Evolutionary conservation across 64 coral and sea anemone genomes (phyloP).

Genomic region (Porites australiensis): DNA sequence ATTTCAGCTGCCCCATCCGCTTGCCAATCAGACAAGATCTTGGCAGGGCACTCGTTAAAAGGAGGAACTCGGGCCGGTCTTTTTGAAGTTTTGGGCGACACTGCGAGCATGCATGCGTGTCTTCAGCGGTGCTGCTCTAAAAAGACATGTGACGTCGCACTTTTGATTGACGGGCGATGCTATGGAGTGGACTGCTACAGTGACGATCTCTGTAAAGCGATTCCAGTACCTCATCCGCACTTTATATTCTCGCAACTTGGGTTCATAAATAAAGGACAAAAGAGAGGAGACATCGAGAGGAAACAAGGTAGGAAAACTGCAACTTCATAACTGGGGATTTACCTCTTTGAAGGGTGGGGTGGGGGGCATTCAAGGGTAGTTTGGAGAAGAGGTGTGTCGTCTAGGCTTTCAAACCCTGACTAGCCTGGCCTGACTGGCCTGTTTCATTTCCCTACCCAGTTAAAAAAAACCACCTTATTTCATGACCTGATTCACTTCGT

Average conservation of each 20-base stretch:
- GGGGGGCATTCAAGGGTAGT: no score
- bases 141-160: conserved; percentile 82
- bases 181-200: conserved; percentile 85
- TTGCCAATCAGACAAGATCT: conserved; percentile 51
- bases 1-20: not conserved
- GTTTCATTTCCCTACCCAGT: no score
- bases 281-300: conserved; percentile 54
- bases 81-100: conserved; percentile 51
- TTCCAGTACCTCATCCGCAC: conserved; percentile 86
- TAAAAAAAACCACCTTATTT: no score
- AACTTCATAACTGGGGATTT: no score
- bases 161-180: conserved; percentile 85
- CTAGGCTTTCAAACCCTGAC: no score
- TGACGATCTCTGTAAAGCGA: conserved; percentile 71
- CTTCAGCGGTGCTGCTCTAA: conserved; percentile 75
- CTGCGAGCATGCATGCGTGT: conserved; percentile 73
- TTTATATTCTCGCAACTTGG: conserved; percentile 78
- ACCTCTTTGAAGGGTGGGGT: no score
- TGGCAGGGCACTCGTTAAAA: conserved; percentile 58
- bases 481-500: no score
- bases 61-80: conserved; percentile 70
- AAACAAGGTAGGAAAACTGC: not conserved
- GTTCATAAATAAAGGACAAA: conserved; percentile 70
- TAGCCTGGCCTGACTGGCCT: no score
- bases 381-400: no score